These are phyloP conservation scores for Chaitophorus viminalis DNA, from an alignment of 2,888 invertebrate genomes.

Conservation along the genomic window DNA sequence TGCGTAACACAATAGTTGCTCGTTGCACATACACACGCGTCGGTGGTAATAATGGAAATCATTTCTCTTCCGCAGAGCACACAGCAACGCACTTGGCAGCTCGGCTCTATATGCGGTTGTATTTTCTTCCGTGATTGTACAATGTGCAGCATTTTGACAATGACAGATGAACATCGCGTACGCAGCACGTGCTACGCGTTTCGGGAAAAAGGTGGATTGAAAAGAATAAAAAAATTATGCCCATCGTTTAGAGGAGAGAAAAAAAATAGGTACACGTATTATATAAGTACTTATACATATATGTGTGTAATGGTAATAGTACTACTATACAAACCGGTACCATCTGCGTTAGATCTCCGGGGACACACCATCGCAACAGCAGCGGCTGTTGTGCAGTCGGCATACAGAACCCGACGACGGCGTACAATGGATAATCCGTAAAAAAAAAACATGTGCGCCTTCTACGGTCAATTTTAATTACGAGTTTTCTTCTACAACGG, in stretches of 20 bases:
- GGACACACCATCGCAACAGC: conserved; percentile 19
- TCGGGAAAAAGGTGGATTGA: conserved; percentile 1
- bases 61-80: conserved; percentile 34
- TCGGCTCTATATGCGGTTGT: background rate
- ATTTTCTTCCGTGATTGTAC: background rate
- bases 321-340: conserved; percentile 24
- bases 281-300: background rate
- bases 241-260: background rate
- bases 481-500: background rate
- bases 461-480: conserved; percentile 58
- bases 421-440: conserved; percentile 51
- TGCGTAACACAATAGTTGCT: conserved; percentile 19
- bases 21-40: background rate
- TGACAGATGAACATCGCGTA: conserved; percentile 27
- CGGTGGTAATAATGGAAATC: conserved; percentile 37
- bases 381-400: background rate
- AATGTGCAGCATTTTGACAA: conserved; percentile 3
- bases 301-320: conserved; percentile 12
- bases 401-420: background rate
- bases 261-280: background rate
- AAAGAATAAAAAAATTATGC: background rate
- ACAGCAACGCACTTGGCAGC: background rate
- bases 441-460: conserved; percentile 29
- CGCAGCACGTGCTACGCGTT: conserved; percentile 30
- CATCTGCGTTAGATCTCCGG: conserved; percentile 31